Conservation (phyloP, 2,113 vertebrate genomes). For the Balaenoptera acutorostrata region DNA sequence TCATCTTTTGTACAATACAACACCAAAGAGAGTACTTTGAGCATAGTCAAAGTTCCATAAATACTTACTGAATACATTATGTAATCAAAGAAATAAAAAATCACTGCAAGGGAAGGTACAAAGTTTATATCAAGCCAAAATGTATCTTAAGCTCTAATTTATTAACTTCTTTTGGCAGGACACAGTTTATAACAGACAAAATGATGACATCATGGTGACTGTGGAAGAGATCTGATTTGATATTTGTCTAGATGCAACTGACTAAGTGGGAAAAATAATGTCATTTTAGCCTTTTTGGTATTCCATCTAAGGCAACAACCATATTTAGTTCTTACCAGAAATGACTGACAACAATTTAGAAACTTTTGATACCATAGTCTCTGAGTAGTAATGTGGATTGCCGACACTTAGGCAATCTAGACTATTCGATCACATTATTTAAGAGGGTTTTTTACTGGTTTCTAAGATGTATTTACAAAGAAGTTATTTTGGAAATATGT, state of each 20-base stretch:
- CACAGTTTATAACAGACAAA: neutral
- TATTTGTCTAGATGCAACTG: neutral
- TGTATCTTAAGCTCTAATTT: neutral
- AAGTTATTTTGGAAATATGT: neutral
- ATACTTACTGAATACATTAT: neutral
- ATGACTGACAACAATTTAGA: neutral
- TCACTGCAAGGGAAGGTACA: neutral
- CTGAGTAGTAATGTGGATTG: neutral
- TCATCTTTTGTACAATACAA: neutral
- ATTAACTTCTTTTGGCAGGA: neutral
- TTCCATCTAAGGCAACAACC: neutral
- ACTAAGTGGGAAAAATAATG: neutral
- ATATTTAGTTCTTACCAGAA: neutral
- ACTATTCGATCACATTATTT: neutral
- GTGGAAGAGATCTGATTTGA: neutral
- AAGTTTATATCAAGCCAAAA: neutral
- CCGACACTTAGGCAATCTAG: neutral
- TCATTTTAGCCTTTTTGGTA: neutral
- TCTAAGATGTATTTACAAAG: neutral
- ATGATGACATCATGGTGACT: neutral
- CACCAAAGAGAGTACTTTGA: neutral
- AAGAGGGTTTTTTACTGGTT: neutral
- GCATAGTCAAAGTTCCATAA: neutral
- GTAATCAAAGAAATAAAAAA: neutral
- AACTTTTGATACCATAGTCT: neutral